Evolutionary conservation across 30 jellyfish, hydroid and myxozoan genomes (phyloP).

Genomic region (Morbakka virulenta): DNA sequence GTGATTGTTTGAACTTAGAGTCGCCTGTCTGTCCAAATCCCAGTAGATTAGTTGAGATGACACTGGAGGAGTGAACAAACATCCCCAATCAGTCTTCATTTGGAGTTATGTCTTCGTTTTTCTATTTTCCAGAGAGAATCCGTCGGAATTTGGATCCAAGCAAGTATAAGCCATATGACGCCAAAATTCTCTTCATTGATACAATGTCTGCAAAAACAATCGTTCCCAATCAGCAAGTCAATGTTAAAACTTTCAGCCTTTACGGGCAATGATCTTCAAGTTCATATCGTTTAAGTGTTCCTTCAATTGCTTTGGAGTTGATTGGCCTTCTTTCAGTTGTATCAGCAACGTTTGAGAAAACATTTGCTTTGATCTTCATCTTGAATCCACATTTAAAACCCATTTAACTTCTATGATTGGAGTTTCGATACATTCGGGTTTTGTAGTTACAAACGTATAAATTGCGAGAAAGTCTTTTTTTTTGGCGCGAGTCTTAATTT

Average conservation of each 20-base stretch:
- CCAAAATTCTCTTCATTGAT: too few relatives aligned
- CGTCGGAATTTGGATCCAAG: slow-evolving; percentile 4
- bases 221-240: slow-evolving; percentile 7
- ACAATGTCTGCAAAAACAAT: slow-evolving; percentile 1
- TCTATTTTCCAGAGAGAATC: neutral
- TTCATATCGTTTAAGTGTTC: neutral
- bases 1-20: neutral
- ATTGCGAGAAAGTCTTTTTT: neutral
- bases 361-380: slow-evolving; percentile 9
- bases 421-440: neutral
- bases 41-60: neutral
- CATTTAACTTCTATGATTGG: neutral
- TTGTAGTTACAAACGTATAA: slow-evolving; percentile 17
- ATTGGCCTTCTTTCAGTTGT: slow-evolving; percentile 10
- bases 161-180: slow-evolving; percentile 10
- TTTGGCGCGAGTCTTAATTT: slow-evolving; percentile 16
- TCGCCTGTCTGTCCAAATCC: neutral
- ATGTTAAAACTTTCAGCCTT: neutral
- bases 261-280: slow-evolving; percentile 22
- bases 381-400: neutral
- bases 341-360: slow-evolving; percentile 5
- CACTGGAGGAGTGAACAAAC: neutral
- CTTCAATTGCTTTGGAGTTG: neutral
- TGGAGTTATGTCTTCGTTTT: neutral
- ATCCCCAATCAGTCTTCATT: neutral